Conservation (phyloP, 1,140 invertebrate genomes). For the Panagrolaimus sp. region DNA sequence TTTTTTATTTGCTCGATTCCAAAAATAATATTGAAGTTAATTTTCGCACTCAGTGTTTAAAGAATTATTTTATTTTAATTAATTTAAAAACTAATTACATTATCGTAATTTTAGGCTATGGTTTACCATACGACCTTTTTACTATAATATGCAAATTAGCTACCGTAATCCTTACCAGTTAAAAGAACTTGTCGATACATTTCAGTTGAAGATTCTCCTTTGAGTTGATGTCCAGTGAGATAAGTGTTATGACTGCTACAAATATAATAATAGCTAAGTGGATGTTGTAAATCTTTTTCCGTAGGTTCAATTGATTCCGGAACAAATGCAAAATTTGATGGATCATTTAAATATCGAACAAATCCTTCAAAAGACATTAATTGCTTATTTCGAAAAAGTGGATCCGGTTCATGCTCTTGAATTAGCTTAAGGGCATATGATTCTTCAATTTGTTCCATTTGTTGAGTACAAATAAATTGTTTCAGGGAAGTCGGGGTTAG, state of each 20-base stretch:
- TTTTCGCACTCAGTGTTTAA: conserved; percentile 73
- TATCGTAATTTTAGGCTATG: too few species aligned
- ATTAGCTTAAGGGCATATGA: conserved; percentile 68
- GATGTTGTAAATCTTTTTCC: conserved; percentile 76
- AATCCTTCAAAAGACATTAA: conserved; percentile 91
- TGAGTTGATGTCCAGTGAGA: conserved; percentile 88
- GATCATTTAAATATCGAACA: conserved; percentile 82
- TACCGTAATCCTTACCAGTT: neutral
- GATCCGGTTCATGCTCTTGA: conserved; percentile 84
- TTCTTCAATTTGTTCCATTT: conserved; percentile 74
- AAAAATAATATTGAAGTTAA: conserved; percentile 67
- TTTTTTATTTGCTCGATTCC: too few species aligned
- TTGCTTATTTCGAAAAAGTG: conserved; percentile 70
- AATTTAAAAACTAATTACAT: too few species aligned
- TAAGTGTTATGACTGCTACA: conserved; percentile 94
- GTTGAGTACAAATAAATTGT: conserved; percentile 78
- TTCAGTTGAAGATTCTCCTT: conserved; percentile 77
- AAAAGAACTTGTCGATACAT: conserved; percentile 78
- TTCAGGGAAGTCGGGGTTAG: conserved; percentile 74
- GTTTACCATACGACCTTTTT: too few species aligned
- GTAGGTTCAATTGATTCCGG: conserved; percentile 70
- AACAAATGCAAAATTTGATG: conserved; percentile 85
- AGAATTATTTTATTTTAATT: too few species aligned
- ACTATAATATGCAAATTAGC: neutral
- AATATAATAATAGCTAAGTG: conserved; percentile 87